Base-by-base conservation (phyloP, 1,140 invertebrate species). In the Drosophila ambigua region DNA sequence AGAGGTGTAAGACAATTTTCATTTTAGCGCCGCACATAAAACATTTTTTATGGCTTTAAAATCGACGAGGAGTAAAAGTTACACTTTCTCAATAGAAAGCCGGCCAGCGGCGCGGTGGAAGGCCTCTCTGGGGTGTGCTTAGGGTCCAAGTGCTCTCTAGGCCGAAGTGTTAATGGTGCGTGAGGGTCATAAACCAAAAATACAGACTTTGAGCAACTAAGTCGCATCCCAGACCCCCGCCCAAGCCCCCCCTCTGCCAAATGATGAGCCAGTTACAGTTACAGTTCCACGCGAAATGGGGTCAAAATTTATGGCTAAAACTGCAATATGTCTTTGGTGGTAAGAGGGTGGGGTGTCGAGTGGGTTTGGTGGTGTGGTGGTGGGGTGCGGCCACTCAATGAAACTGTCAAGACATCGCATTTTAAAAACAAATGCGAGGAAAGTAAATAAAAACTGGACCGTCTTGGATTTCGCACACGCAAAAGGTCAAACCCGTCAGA, bases 1-100 rank as follows among this genome's bases (percentile, higher is more conserved):
- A 13, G 58, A 87, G 83, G 83, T 88, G 83, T 67, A 79, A 79
- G 81, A 67, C 83, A 69, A 83, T 83, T 87, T 88, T 83, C 61
- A 59, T 51, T 79, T 79, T 62, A 72, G 72, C 76, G 80, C 80
- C 76, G 73, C 63, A 68, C 83, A 87, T 87, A 87, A 87, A 87
- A 87, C 83, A 87, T 88, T 82, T 87, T 85, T 87, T 87, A 87
- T 87, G 53, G 83, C 83, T 88, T 87, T 88, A 88, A 87, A 87
- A 87, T 88, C 83, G 83, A 80, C 74, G 43, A 54, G 23, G 66
- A 78, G 82, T 87, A 85, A 85, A 85, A 85, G 82, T 85, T 85
- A 85, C 83, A 87, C 82, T 85, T 85, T 85, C 82, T 69, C 82
- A 78, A 85, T 81, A 71, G 79, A 85, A 79, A 88, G 82, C 83